These are phyloP conservation scores for Philypnodon macrostomus DNA, from an alignment of 2,797 vertebrate genomes.

Conservation along the genomic window DNA sequence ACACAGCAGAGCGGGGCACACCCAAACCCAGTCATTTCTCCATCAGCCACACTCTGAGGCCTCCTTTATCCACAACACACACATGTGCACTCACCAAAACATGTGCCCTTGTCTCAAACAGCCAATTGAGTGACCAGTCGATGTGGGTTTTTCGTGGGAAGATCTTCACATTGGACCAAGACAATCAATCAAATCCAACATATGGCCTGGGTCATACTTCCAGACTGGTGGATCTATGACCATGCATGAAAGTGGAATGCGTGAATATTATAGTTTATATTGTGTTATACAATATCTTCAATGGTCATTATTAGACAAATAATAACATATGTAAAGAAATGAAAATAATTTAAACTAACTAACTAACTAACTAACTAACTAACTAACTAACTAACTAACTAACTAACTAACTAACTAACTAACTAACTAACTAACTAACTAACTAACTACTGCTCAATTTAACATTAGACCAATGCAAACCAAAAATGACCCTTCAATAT, in stretches of 20 bases:
- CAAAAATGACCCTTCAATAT: too few species aligned
- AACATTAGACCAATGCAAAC: too few species aligned
- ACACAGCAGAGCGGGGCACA: conserved; percentile 74
- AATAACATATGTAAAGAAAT: too few species aligned
- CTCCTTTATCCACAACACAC: conserved; percentile 43
- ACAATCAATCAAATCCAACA: conserved; percentile 38
- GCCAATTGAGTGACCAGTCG: conserved; percentile 25
- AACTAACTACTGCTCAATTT: too few species aligned
- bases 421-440: too few species aligned
- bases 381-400: too few species aligned
- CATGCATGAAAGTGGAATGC: not conserved
- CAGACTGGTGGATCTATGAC: conserved; percentile 10
- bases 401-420: too few species aligned
- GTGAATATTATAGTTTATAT: too few species aligned
- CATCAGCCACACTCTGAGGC: conserved; percentile 48
- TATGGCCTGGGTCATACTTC: conserved; percentile 29
- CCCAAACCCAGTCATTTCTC: conserved; percentile 71
- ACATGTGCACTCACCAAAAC: conserved; percentile 13
- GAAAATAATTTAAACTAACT: too few species aligned
- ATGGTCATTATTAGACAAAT: too few species aligned
- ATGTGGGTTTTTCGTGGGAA: conserved; percentile 33
- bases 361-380: too few species aligned
- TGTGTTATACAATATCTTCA: too few species aligned
- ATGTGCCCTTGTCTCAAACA: conserved; percentile 20
- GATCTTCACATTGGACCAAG: conserved; percentile 26